Percentiles rank a stretch among this genome's conserved stretches.
phyloP scores from a whole-genome alignment of 2,113 vertebrate species.

The Pogona vitticeps region DNA sequence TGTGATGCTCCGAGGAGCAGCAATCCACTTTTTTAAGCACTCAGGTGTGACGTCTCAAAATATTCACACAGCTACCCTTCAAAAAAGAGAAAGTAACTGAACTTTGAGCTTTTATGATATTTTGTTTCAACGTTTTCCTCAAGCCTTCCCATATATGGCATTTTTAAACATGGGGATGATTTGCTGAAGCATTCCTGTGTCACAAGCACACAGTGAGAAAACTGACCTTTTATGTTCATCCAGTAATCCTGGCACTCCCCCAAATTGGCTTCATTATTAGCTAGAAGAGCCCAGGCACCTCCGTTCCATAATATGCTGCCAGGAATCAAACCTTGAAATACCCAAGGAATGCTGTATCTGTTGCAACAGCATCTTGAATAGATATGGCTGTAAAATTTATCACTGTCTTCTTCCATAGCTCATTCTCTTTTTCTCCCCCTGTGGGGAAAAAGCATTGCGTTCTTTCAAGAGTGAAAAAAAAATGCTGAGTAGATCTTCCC shows the following conservation, averaged over 20 bases:
- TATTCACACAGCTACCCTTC: background rate
- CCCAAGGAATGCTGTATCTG: background rate
- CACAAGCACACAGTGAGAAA: background rate
- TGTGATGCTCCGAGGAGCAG: background rate
- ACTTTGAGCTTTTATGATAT: background rate
- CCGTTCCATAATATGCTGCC: background rate
- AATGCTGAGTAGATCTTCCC: background rate
- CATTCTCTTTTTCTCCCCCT: background rate
- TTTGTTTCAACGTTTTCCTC: background rate
- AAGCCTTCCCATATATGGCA: background rate
- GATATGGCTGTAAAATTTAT: constrained; percentile 30
- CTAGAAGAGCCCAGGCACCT: background rate
- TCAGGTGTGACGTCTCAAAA: background rate
- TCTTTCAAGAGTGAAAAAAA: constrained; percentile 3
- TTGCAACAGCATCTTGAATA: constrained; percentile 23
- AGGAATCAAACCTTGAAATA: background rate
- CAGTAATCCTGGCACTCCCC: background rate
- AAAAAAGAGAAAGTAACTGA: background rate
- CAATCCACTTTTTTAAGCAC: background rate
- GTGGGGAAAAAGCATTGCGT: background rate
- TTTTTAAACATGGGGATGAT: background rate
- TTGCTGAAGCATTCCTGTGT: background rate
- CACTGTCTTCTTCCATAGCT: constrained; percentile 22
- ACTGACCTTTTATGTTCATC: background rate
- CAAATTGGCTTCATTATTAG: background rate